phyloP scores from a whole-genome alignment of 2,797 vertebrate species.

The Bradypodion pumilum region DNA sequence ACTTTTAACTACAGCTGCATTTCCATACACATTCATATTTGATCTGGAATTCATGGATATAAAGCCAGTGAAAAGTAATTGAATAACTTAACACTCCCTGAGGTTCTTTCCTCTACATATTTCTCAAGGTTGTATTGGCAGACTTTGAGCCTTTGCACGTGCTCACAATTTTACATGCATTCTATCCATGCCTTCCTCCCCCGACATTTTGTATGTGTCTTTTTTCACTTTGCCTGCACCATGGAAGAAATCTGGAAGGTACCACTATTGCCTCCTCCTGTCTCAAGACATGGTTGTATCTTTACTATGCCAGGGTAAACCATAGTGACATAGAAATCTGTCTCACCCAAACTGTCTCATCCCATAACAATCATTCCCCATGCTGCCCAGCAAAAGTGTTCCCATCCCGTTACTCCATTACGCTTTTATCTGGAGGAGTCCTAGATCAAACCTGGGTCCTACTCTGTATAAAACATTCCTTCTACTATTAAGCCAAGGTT shows the following conservation, averaged over 20 bases:
- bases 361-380: not conserved
- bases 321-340: not conserved
- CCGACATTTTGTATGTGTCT: not conserved
- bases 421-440: not conserved
- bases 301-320: not conserved
- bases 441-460: not conserved
- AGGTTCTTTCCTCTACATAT: not conserved
- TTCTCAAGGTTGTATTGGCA: not conserved
- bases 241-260: not conserved
- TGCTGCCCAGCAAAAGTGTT: not conserved
- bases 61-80: constrained; percentile 3
- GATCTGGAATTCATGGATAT: constrained; percentile 3
- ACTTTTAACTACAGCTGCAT: not conserved
- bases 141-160: not conserved
- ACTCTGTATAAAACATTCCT: not conserved
- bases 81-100: not conserved
- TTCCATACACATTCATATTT: not conserved
- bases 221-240: not conserved
- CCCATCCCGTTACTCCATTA: not conserved
- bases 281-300: not conserved
- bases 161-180: not conserved
- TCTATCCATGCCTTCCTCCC: not conserved
- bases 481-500: not conserved
- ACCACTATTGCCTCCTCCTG: not conserved
- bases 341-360: not conserved